A percentile compares a stretch with the other conserved stretches of the same genome.
Conservation (phyloP, 2,113 vertebrate genomes). For the Perca fluviatilis region DNA sequence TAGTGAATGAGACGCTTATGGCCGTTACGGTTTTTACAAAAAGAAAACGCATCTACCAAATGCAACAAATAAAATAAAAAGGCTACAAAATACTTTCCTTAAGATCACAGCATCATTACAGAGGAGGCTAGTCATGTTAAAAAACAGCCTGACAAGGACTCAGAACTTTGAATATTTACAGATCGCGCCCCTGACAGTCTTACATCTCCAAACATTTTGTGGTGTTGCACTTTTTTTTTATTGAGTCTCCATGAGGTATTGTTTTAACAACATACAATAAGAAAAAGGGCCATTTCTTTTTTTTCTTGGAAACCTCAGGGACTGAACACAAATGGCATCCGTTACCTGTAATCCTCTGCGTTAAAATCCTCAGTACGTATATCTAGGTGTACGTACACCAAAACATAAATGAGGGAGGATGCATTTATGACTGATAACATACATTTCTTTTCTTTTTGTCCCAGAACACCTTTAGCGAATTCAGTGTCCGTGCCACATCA, state of each 20-base stretch:
- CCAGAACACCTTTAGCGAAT: background rate
- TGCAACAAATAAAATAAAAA: background rate
- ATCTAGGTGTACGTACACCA: background rate
- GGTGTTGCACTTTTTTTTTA: background rate
- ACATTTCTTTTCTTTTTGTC: constrained; percentile 4
- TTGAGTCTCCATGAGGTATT: background rate
- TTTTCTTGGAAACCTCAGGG: background rate
- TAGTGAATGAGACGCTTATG: background rate
- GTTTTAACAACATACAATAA: background rate
- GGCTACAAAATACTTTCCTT: background rate
- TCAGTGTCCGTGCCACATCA: background rate
- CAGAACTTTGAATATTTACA: constrained; percentile 6
- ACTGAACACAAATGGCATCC: background rate
- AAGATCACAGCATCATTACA: background rate
- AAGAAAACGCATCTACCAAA: background rate
- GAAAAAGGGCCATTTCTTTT: background rate
- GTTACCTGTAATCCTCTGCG: background rate
- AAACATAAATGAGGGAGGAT: background rate
- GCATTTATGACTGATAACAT: background rate
- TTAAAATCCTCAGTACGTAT: background rate
- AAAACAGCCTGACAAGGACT: background rate
- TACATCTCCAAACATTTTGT: background rate
- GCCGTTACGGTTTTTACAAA: background rate
- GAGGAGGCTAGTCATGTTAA: background rate
- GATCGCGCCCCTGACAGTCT: background rate